phyloP scores from a whole-genome alignment of 1,140 invertebrate genomes.

The Rhyacophila brunnea region DNA sequence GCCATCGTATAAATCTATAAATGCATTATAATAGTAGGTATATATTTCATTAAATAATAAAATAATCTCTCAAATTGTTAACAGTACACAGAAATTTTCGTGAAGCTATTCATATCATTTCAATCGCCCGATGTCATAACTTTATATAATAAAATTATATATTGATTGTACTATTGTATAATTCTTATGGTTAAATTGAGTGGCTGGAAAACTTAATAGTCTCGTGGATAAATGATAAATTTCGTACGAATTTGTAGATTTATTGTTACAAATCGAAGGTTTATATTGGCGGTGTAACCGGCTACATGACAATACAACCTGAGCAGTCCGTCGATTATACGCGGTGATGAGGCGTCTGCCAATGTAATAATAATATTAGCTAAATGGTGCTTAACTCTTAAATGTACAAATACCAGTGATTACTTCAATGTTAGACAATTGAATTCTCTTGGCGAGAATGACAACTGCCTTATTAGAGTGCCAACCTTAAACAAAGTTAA shows the following conservation, averaged over 20 bases:
- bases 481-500: slow-evolving; percentile 16
- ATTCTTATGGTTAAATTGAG: not conserved
- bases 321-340: not conserved
- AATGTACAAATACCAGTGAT: slow-evolving; percentile 33
- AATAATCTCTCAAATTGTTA: not conserved
- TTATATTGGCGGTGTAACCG: not conserved
- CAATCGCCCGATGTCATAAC: not conserved
- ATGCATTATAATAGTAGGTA: not conserved
- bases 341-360: not conserved
- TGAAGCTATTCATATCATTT: not conserved
- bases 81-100: not conserved
- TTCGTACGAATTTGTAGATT: not conserved
- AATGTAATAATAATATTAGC: not conserved
- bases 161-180: not conserved
- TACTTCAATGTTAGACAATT: slow-evolving; percentile 4
- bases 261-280: not conserved
- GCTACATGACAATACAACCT: not conserved
- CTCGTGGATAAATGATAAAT: not conserved
- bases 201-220: not conserved
- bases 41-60: not conserved
- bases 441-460: slow-evolving; percentile 2
- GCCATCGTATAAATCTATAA: not conserved
- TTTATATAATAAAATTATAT: slow-evolving; percentile 2
- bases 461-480: slow-evolving; percentile 21
- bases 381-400: slow-evolving; percentile 19